Base-by-base conservation (phyloP, 2,888 invertebrate genomes). In the Brachyptera risi region DNA sequence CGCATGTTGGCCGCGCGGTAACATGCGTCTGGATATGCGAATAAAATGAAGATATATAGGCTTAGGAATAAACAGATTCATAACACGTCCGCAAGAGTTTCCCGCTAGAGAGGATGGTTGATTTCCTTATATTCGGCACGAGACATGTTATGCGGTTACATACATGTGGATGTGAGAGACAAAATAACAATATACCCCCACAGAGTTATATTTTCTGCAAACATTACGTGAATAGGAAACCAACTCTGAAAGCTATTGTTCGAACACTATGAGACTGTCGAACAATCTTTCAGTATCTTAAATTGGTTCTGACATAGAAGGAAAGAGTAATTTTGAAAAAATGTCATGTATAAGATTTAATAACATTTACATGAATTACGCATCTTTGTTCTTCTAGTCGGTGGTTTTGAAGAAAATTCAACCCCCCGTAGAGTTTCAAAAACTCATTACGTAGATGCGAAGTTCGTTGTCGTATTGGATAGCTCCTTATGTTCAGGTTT, bases 351-450 rank as follows among this genome's bases (percentile, higher is more conserved):
- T n/a, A 7, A 31, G 31, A 31, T 60, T 62, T 59, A 37, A 42
- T 62, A 59, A 51, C 59, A 59, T 58, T 62, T 62, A 58, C 62
- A 59, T 62, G 59, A 62, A 62, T 23, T 58, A 51, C 31, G 50
- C 23, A 21, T 60, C 44, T 31, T 44, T 54, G 35, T 49, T 24
- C 54, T 3, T 15, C 23, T 56, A 11, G 37, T 56, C 35, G 38
- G 35, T 24, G 35, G 27, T 56, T 56, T 35, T 37, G 11, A 7
- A 31, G 7, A 31, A 31, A 11, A 7, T 31, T 31, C 31, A 31
- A 31, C 7, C 5, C n/a, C n/a, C n/a, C n/a, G n/a, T n/a, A 11
- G 31, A 31, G 11, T 31, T 11, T 31, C 5, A 31, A 31, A 31
- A 31, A 31, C 31, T 31, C 31, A 31, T 31, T 31, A 31, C 31